Percentiles rank a stretch among this genome's conserved stretches.
Evolutionary conservation across 1,140 invertebrate species (phyloP).

Genomic region (Nixonia krombeini): DNA sequence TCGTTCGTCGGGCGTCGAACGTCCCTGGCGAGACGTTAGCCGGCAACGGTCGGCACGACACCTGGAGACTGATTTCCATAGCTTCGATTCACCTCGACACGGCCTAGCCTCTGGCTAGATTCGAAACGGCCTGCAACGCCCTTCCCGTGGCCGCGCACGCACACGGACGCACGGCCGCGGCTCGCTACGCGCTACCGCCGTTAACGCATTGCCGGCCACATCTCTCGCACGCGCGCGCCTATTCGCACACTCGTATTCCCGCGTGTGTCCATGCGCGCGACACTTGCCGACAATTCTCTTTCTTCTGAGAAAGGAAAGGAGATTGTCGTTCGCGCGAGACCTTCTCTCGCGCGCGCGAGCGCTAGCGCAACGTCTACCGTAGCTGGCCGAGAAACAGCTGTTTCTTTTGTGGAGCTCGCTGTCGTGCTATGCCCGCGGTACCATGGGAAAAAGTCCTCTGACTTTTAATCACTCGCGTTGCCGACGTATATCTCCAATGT

Average conservation of each 20-base stretch:
- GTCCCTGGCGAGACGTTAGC: too few species aligned
- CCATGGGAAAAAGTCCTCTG: too few species aligned
- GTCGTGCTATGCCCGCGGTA: too few species aligned
- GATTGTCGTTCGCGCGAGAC: conserved; percentile 33
- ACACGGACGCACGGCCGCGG: too few species aligned
- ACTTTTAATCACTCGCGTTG: too few species aligned
- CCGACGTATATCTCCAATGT: too few species aligned
- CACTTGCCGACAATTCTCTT: conserved; percentile 48
- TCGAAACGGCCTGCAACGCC: conserved; percentile 34
- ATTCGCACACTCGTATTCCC: too few species aligned
- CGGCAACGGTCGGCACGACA: conserved; percentile 47
- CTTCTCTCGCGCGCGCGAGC: conserved; percentile 28
- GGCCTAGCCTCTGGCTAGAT: conserved; percentile 67
- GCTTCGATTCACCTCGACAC: conserved; percentile 64
- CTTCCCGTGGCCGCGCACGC: conserved; percentile 43
- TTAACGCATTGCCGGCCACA: conserved; percentile 15
- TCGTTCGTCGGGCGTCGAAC: too few species aligned
- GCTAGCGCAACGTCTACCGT: conserved; percentile 25
- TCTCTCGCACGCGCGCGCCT: too few species aligned
- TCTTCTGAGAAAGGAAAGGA: conserved; percentile 48
- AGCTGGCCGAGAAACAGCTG: conserved; percentile 26
- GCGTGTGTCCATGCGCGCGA: conserved; percentile 17
- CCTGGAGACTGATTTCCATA: conserved; percentile 48
- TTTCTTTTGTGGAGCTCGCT: conserved; percentile 39
- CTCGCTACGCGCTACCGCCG: too few species aligned